Evolutionary conservation across 2,888 invertebrate genomes (phyloP), one percentile per base, ranked within the genome.

Genomic region (Pandemis corylana): DNA sequence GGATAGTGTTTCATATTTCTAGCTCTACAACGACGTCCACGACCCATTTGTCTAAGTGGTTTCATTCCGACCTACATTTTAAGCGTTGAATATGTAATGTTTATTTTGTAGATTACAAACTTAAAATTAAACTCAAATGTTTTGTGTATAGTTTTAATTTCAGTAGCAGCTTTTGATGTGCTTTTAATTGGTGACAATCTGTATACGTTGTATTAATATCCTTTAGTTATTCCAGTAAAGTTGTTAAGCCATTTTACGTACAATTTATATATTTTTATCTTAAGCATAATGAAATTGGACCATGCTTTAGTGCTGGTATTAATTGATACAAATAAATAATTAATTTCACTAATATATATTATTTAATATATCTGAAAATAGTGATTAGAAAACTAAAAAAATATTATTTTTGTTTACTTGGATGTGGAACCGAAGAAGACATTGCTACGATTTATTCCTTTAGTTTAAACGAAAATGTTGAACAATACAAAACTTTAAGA

Each of bases 21-120:
- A 67, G 41, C 51, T 53, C 36, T 12, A 65, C 53, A 41, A 20
- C 20, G 28, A 20, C 36, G 20, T 41, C 53, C 12, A 13, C 20
- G n/a, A 20, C 10, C 59, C 59, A 44, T 68, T 68, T 68, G 44
- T 56, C 41, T 59, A 59, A 68, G 68, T 68, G 68, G 44, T 46
- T 59, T n/a, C 56, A 68, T 68, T 20, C 41, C 53, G 51, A 67
- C 51, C 53, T 41, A 41, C 10, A 67, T 53, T 53, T 42, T 53
- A 51, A 49, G 7, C 7, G 13, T 41, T 62, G 62, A 62, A 62
- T 62, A 62, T 62, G 28, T 20, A 59, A 59, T 59, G 28, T 28
- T 59, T 51, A 51, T 51, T 51, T 28, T 12, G 10, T 59, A 28
- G 12, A 5, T 53, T 53, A 15, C 15, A 15, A 56, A 9, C 15